These are phyloP conservation scores for Amphiura filiformis DNA, from an alignment of 35 echinoderm and acorn worm species.

Conservation along the genomic window DNA sequence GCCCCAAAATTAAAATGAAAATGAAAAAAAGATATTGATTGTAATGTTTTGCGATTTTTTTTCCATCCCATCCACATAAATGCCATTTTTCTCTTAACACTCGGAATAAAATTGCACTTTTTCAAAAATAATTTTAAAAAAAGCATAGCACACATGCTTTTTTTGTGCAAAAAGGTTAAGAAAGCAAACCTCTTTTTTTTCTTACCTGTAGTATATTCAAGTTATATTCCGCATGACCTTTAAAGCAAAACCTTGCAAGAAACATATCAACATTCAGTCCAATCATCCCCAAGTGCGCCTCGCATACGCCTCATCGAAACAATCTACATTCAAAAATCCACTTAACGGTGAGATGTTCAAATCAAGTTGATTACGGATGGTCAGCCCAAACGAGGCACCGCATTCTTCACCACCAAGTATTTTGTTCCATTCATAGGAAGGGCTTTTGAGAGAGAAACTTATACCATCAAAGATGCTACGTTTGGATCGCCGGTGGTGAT, in stretches of 20 bases:
- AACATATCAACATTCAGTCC: background rate
- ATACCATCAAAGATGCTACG: conserved; percentile 6
- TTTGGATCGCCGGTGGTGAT: background rate
- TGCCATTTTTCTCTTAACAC: no score
- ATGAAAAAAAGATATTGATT: no score
- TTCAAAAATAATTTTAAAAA: no score
- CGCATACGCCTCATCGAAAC: conserved; percentile 4
- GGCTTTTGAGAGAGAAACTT: background rate
- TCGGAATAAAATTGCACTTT: no score
- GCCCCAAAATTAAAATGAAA: no score
- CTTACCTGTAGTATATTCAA: conserved; percentile 14
- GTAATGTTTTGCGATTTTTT: no score
- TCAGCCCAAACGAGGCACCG: conserved; percentile 20
- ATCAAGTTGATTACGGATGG: conserved; percentile 4
- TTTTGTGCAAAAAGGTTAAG: no score
- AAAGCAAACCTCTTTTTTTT: background rate
- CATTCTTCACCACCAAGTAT: background rate
- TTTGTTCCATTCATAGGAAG: conserved; percentile 10
- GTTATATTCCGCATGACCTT: conserved; percentile 9
- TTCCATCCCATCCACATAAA: no score
- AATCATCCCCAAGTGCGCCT: background rate
- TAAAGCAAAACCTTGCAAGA: conserved; percentile 12
- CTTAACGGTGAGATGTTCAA: background rate
- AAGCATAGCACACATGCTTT: no score
- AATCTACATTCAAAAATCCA: background rate